Percentiles rank a stretch among this genome's conserved stretches.
phyloP scores from a whole-genome alignment of 2,113 vertebrate species.

The Stegastes partitus region DNA sequence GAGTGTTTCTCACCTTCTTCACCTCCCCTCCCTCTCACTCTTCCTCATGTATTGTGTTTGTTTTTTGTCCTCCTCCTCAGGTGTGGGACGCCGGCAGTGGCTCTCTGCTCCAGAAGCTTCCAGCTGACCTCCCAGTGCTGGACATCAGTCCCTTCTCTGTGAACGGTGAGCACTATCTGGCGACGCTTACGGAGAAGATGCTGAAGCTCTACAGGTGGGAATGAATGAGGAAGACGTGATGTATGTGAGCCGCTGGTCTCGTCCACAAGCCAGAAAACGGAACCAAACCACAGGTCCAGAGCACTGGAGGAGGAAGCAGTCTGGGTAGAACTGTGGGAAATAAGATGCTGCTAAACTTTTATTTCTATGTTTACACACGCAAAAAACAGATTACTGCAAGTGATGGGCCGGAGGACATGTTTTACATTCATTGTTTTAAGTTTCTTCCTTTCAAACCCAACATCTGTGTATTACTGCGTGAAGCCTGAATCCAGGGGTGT shows the following conservation, averaged over 20 bases:
- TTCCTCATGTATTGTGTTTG: not conserved
- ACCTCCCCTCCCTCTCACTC: not conserved
- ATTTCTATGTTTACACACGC: not conserved
- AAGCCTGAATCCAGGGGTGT: not conserved
- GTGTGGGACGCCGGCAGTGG: conserved; percentile 93
- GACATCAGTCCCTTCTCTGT: conserved; percentile 91
- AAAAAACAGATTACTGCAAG: not conserved
- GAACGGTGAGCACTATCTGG: conserved; percentile 89
- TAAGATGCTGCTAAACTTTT: conserved; percentile 52
- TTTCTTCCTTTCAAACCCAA: not conserved
- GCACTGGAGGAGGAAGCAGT: not conserved
- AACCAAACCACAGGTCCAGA: not conserved
- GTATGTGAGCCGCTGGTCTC: not conserved
- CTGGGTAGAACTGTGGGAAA: conserved; percentile 13
- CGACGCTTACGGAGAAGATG: conserved; percentile 93
- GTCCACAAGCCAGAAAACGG: not conserved
- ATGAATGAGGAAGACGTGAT: conserved; percentile 64
- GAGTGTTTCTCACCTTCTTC: not conserved
- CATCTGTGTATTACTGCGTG: not conserved
- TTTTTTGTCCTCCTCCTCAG: conserved; percentile 73
- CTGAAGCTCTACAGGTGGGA: conserved; percentile 95
- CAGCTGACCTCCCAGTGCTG: conserved; percentile 90
- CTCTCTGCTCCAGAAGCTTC: conserved; percentile 90
- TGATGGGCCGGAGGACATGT: not conserved
- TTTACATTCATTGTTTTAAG: not conserved